Conservation (phyloP, 2,797 vertebrate species). For the Bovichtus diacanthus region DNA sequence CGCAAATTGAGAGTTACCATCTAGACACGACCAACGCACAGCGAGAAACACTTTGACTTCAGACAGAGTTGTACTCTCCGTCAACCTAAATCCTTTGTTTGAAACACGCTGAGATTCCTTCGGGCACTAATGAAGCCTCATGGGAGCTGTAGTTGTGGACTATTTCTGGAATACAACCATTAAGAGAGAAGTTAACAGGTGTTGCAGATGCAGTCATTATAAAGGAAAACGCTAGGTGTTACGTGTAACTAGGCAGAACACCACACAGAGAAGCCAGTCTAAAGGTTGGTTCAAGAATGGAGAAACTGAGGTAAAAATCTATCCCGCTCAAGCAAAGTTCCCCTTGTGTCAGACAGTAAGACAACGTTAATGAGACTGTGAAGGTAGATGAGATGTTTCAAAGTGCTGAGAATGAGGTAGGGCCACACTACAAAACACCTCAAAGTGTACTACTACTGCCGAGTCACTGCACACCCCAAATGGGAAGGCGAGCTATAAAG, state of each 20-base stretch:
- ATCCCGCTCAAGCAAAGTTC: constrained; percentile 10
- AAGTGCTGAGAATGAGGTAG: constrained; percentile 70
- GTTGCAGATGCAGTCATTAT: neutral
- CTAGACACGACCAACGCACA: no score
- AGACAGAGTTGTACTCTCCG: no score
- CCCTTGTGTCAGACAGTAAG: constrained; percentile 3
- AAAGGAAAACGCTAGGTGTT: neutral
- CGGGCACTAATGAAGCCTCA: no score
- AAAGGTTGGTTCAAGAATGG: constrained; percentile 13
- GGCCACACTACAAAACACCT: constrained; percentile 42
- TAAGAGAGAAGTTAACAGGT: neutral
- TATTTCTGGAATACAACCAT: neutral
- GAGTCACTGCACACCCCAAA: constrained; percentile 25
- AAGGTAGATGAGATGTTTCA: constrained; percentile 23
- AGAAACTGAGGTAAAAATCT: constrained; percentile 42
- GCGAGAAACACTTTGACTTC: no score
- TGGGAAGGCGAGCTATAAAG: constrained; percentile 14
- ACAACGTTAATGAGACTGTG: neutral
- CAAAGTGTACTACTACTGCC: neutral
- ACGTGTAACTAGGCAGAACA: constrained; percentile 8
- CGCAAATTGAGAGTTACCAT: no score
- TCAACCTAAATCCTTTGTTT: no score
- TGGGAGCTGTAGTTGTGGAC: constrained; percentile 2
- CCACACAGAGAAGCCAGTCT: constrained; percentile 1
- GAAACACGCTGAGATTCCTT: no score